Conservation (phyloP, 1,140 invertebrate species). For the Bombus superbus region DNA sequence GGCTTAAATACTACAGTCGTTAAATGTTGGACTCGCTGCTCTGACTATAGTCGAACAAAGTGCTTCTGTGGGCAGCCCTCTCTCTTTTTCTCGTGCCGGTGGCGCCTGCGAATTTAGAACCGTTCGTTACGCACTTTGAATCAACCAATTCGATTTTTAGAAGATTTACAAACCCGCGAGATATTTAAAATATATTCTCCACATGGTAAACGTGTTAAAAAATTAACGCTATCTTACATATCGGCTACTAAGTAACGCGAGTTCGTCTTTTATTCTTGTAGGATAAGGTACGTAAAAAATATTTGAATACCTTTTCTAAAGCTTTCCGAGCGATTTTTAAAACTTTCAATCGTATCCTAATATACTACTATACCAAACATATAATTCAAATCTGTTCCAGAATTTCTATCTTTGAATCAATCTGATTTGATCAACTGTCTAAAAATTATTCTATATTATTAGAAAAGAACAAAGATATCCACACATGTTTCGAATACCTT, state of each 20-base stretch:
- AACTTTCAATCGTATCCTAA: background rate
- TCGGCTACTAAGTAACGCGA: background rate
- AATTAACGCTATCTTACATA: background rate
- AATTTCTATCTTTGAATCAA: background rate
- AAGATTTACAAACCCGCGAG: conserved; percentile 37
- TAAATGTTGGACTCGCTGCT: conserved; percentile 42
- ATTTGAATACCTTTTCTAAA: background rate
- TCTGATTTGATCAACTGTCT: background rate
- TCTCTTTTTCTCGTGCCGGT: conserved; percentile 24
- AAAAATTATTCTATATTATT: background rate
- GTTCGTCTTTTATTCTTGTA: conserved; percentile 16
- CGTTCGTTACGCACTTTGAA: conserved; percentile 24
- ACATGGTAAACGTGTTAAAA: conserved; percentile 28
- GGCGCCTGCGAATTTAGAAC: conserved; percentile 40
- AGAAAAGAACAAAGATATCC: conserved; percentile 4
- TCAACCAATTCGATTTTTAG: conserved; percentile 22
- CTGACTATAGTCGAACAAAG: conserved; percentile 50
- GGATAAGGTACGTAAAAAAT: conserved; percentile 12
- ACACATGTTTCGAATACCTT: conserved; percentile 1
- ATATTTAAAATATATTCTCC: conserved; percentile 4
- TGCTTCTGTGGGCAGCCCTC: conserved; percentile 39
- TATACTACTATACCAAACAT: background rate
- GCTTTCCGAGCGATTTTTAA: background rate
- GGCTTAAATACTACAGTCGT: conserved; percentile 54
- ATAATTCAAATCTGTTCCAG: background rate